phyloP scores from a whole-genome alignment of 30 jellyfish, hydroid and myxozoan genomes.

The Rhopilema esculentum region DNA sequence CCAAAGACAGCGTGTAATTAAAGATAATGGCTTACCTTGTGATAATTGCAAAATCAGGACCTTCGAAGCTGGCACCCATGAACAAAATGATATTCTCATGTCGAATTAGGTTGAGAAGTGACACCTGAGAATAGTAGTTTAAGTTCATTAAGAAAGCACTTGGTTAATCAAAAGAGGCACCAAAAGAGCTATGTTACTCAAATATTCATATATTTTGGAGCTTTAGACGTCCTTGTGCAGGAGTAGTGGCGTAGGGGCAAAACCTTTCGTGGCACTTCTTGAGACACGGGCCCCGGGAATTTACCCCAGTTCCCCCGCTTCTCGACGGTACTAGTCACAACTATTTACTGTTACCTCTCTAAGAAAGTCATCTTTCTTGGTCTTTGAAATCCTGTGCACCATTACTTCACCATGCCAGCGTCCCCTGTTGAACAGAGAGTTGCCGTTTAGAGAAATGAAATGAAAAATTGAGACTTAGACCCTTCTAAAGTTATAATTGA shows the following conservation, averaged over 20 bases:
- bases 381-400: conserved; percentile 48
- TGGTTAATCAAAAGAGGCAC: background rate
- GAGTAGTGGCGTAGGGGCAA: no score
- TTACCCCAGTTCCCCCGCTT: no score
- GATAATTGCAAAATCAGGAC: conserved; percentile 79
- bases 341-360: conserved; percentile 29
- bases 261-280: no score
- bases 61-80: conserved; percentile 90
- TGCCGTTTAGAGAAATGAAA: background rate
- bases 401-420: conserved; percentile 92
- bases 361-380: conserved; percentile 18
- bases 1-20: no score
- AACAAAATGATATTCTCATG: conserved; percentile 80
- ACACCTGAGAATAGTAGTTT: conserved; percentile 43
- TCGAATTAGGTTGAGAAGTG: conserved; percentile 72
- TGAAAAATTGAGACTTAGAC: background rate
- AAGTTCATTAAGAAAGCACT: no score
- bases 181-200: background rate
- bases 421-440: conserved; percentile 44
- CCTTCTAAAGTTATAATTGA: no score
- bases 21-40: conserved; percentile 81
- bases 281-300: no score
- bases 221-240: no score
- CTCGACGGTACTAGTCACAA: no score
- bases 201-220: no score